Percentiles rank a stretch among this genome's conserved stretches.
Evolutionary conservation across 2,797 vertebrate species (phyloP).

Genomic region (Anguilla marmorata): DNA sequence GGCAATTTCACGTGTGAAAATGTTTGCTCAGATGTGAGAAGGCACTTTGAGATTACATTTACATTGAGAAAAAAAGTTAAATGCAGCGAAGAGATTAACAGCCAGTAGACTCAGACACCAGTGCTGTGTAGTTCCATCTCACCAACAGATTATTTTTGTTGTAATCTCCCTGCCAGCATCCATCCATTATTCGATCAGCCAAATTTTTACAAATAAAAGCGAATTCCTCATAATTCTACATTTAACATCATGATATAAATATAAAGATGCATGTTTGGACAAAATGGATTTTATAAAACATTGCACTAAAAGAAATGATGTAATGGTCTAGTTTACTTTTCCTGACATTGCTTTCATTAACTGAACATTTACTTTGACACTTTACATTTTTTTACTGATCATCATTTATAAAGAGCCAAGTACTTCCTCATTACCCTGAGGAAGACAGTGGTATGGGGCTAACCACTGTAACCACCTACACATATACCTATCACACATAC

Average conservation of each 20-base stretch:
- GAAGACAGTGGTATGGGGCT: not conserved
- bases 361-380: not conserved
- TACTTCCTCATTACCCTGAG: not conserved
- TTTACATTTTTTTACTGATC: not conserved
- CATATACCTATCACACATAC: not conserved
- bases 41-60: not conserved
- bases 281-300: not conserved
- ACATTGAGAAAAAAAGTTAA: not conserved
- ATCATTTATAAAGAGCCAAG: not conserved
- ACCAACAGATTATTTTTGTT: not conserved
- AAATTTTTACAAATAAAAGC: no score
- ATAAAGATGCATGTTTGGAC: not conserved
- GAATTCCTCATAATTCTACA: no score
- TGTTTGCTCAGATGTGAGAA: not conserved
- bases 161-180: no score
- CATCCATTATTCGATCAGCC: no score
- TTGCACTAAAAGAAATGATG: no score
- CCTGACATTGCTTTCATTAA: not conserved
- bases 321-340: not conserved
- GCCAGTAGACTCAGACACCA: not conserved
- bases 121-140: not conserved
- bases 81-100: not conserved
- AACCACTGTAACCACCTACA: not conserved
- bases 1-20: not conserved
- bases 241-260: no score